Percentiles rank a stretch among this genome's conserved stretches.
Evolutionary conservation across 1,140 invertebrate genomes (phyloP).

Genomic region (Idris sp.): DNA sequence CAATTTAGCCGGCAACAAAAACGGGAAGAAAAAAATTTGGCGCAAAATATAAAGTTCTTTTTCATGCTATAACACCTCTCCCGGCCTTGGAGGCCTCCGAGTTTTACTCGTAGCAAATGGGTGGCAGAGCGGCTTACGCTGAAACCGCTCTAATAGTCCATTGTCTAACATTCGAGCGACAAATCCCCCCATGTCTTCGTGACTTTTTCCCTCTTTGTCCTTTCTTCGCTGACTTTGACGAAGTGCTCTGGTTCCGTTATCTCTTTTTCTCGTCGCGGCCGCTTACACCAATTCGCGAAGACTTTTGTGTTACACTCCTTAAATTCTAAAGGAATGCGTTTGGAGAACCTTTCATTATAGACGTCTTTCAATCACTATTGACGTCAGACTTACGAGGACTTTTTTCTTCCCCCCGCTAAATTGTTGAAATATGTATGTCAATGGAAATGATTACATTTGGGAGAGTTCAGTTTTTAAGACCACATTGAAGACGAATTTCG

Average conservation of each 20-base stretch:
- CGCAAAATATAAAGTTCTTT: conserved; percentile 47
- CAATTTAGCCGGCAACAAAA: conserved; percentile 18
- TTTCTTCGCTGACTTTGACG: conserved; percentile 35
- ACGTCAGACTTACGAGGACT: conserved; percentile 17
- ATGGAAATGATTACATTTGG: conserved; percentile 24
- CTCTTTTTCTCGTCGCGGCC: conserved; percentile 36
- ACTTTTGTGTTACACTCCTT: conserved; percentile 41
- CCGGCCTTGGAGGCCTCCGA: conserved; percentile 19
- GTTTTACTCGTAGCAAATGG: conserved; percentile 27
- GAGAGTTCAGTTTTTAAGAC: too few relatives aligned
- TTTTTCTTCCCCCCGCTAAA: too few relatives aligned
- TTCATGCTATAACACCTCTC: conserved; percentile 28
- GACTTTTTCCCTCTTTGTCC: conserved; percentile 5
- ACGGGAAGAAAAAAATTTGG: neutral
- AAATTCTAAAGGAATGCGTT: conserved; percentile 35
- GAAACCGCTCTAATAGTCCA: conserved; percentile 61
- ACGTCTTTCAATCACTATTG: conserved; percentile 34
- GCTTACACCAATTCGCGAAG: conserved; percentile 44
- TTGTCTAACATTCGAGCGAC: conserved; percentile 60
- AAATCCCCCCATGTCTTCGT: conserved; percentile 42
- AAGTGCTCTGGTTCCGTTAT: conserved; percentile 53
- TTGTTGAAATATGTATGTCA: conserved; percentile 22
- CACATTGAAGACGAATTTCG: too few relatives aligned
- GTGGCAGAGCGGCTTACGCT: conserved; percentile 53
- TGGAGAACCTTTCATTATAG: conserved; percentile 51